Evolutionary conservation across 2,113 vertebrate genomes (phyloP), one percentile per base, ranked within the genome.

Genomic region (Zosterops japonicus): DNA sequence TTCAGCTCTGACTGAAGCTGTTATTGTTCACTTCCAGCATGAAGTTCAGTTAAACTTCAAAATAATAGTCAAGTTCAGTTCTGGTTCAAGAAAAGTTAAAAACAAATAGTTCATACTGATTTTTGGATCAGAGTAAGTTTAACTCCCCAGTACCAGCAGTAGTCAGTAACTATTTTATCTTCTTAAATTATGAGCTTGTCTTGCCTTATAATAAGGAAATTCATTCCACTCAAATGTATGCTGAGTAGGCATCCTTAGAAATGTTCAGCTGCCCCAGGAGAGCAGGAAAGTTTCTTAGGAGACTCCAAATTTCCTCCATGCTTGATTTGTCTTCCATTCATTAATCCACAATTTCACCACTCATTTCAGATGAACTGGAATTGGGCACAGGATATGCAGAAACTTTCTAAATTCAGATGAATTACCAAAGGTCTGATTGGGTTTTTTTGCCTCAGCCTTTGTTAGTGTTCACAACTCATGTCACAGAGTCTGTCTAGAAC

Each of bases 61-160:
- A 86, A 92, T 89, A 94, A 70, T 72, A 77, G 75, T 89, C 19
- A 41, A 83, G 80, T 91, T 90, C 86, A 87, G 64, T 92, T 93
- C 72, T 91, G 91, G 89, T 93, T 97, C 94, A 96, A 81, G 35
- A 87, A 86, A 90, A 92, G 42, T 83, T 76, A 87, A 75, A 88
- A 83, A 85, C 57, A 87, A 67, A 0, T 24, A 79, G 39, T 80
- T 90, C 63, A 86, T 60, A 59, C 64, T 65, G 71, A 44, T 27
- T 92, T 93, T 87, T 92, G 44, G 33, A 87, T 90, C 64, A 78
- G 59, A 67, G 33, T 86, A 75, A 83, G 42, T 93, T 94, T 77
- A 95, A 91, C 24, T 87, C 60, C 56, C 47, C 39, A 33, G 60
- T 59, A 81, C 60, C 56, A 92, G 29, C 39, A 60, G 36, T 8